Evolutionary conservation across 2,888 invertebrate genomes (phyloP).

Genomic region (Plusia festucae): DNA sequence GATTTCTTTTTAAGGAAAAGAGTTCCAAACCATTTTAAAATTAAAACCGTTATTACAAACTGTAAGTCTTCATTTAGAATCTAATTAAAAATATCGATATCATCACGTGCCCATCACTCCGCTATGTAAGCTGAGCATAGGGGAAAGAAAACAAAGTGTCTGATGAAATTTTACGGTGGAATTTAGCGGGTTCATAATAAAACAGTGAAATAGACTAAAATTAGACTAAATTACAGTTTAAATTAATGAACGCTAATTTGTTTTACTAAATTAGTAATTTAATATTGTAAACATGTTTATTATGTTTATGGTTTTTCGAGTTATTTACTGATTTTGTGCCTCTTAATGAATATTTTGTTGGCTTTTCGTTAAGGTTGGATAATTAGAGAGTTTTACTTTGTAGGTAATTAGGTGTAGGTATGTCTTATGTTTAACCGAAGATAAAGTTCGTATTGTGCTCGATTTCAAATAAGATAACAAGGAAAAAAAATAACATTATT

Average conservation of each 20-base stretch:
- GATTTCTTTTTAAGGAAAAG: neutral
- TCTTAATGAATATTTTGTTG: no score
- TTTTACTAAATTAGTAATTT: neutral
- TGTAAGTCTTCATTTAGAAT: neutral
- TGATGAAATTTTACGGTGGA: constrained; percentile 72
- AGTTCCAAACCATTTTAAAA: neutral
- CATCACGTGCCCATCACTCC: constrained; percentile 44
- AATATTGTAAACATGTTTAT: neutral
- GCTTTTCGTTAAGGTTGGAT: no score
- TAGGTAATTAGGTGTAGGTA: no score
- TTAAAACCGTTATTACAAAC: neutral
- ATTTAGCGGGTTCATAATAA: constrained; percentile 65
- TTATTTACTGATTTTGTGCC: no score
- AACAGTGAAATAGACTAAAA: constrained; percentile 52
- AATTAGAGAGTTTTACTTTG: no score
- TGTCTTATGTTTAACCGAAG: no score
- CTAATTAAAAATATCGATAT: constrained; percentile 54
- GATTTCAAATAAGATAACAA: no score
- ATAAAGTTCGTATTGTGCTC: no score
- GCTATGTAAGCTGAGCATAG: constrained; percentile 76
- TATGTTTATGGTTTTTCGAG: no score
- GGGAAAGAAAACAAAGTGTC: constrained; percentile 76
- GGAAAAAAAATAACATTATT: no score
- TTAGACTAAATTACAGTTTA: neutral
- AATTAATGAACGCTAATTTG: neutral